phyloP scores from a whole-genome alignment of 2,113 vertebrate species.

The Lycaon pictus region DNA sequence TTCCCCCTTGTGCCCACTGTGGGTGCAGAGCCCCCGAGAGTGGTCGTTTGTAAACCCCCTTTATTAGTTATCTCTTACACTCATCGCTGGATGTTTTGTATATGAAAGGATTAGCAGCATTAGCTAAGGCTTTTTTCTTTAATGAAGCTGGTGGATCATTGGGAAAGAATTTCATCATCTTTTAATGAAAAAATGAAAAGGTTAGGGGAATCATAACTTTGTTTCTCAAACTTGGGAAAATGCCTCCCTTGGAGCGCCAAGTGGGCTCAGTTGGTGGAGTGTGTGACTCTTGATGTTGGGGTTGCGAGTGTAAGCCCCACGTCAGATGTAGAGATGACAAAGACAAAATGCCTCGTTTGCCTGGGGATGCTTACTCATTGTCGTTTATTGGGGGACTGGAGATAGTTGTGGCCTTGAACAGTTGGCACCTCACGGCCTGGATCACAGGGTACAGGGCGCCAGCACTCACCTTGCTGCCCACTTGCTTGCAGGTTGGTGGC shows the following conservation, averaged over 20 bases:
- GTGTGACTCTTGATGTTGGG: neutral
- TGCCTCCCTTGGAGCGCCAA: neutral
- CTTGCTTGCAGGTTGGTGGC: conserved; percentile 91
- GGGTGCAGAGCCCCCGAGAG: neutral
- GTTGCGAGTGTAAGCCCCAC: neutral
- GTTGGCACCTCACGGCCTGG: too few species aligned
- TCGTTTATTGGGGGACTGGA: neutral
- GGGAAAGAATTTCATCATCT: neutral
- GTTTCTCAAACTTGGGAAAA: neutral
- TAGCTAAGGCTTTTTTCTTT: neutral
- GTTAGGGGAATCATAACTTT: neutral
- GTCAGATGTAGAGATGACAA: neutral
- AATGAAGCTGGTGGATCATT: neutral
- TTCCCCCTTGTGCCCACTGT: rapidly evolving
- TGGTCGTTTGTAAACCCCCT: neutral
- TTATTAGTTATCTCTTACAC: neutral
- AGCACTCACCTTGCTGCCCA: neutral
- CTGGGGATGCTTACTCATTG: rapidly evolving
- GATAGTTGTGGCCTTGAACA: too few species aligned
- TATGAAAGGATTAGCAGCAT: neutral
- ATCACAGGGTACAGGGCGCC: rapidly evolving
- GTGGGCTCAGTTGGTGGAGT: neutral
- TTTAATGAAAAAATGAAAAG: neutral
- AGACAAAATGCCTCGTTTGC: neutral
- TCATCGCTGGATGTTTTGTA: neutral